phyloP scores from a whole-genome alignment of 2,797 vertebrate genomes.

The Megalops cyprinoides region DNA sequence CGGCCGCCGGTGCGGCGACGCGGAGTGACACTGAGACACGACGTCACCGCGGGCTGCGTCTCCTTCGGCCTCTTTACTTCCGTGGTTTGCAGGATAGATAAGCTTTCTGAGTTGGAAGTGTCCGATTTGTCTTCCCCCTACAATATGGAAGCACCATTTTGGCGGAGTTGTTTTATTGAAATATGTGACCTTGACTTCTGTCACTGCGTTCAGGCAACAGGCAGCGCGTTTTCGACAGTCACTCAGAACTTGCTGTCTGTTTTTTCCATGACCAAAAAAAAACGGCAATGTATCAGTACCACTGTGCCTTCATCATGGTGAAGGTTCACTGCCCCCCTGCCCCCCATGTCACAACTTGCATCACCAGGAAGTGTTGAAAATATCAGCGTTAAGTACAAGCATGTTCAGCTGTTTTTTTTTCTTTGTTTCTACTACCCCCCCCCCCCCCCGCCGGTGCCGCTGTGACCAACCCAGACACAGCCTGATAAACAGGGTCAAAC shows the following conservation, averaged over 20 bases:
- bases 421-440: too few species aligned
- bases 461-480: too few species aligned
- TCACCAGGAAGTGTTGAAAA: too few species aligned
- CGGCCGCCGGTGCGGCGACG: not conserved
- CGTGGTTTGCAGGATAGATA: not conserved
- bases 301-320: not conserved
- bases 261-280: too few species aligned
- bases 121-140: not conserved
- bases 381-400: too few species aligned
- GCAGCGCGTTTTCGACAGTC: not conserved
- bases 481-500: too few species aligned
- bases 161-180: not conserved
- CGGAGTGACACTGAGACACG: not conserved
- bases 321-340: not conserved
- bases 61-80: not conserved
- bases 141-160: not conserved
- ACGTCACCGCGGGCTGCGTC: not conserved
- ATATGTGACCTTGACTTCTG: too few species aligned
- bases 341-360: not conserved
- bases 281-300: not conserved
- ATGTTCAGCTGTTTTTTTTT: too few species aligned
- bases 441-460: too few species aligned
- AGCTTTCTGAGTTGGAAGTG: not conserved
- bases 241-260: not conserved
- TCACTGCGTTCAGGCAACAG: not conserved